A percentile compares a stretch with the other conserved stretches of the same genome.
These are phyloP conservation scores for Struthidea cinerea DNA, from an alignment of 2,113 vertebrate genomes.

Conservation along the genomic window DNA sequence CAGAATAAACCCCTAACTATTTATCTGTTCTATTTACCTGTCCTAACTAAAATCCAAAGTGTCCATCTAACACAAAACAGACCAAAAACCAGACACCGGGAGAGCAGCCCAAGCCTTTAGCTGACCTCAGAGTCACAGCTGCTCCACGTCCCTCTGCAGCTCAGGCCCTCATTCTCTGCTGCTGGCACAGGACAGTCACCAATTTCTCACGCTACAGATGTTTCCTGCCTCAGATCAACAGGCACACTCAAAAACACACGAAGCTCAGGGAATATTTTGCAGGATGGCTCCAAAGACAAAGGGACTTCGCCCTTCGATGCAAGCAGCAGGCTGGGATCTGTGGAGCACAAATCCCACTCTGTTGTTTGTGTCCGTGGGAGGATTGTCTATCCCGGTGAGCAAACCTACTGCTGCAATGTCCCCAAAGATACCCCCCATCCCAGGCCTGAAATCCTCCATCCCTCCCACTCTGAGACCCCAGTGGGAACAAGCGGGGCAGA, in stretches of 20 bases:
- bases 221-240: not conserved
- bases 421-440: not conserved
- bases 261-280: not conserved
- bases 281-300: not conserved
- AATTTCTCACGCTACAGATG: not conserved
- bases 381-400: not conserved
- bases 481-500: not conserved
- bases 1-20: not conserved
- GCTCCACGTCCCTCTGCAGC: not conserved
- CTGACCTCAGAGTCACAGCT: not conserved
- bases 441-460: not conserved
- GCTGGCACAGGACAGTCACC: not conserved
- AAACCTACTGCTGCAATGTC: not conserved
- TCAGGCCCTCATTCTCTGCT: not conserved
- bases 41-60: not conserved
- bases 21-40: not conserved
- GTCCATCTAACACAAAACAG: not conserved
- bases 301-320: not conserved
- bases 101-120: not conserved
- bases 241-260: not conserved
- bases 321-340: not conserved
- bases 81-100: not conserved
- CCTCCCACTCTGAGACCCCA: not conserved
- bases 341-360: not conserved
- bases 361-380: not conserved